Percentiles rank a stretch among this genome's conserved stretches.
These are phyloP conservation scores for Papilio elwesi DNA, from an alignment of 2,888 invertebrate genomes.

Conservation along the genomic window DNA sequence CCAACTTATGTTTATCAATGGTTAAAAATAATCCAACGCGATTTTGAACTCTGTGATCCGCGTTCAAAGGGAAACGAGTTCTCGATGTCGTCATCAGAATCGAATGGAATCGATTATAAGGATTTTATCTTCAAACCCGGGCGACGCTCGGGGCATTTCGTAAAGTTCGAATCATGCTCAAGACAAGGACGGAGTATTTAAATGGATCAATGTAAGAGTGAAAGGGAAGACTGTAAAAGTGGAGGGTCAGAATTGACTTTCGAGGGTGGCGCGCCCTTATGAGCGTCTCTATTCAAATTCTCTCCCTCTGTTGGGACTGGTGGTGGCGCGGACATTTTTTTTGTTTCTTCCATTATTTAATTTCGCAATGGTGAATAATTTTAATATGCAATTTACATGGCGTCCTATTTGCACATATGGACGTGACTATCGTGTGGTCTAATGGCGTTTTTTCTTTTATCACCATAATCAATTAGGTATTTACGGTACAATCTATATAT, in stretches of 20 bases:
- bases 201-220: conserved; percentile 49
- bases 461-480: not conserved
- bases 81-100: not conserved
- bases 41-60: conserved; percentile 47
- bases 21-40: conserved; percentile 29
- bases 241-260: conserved; percentile 78
- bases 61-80: not conserved
- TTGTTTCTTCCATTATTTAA: conserved; percentile 81
- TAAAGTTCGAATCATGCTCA: conserved; percentile 61
- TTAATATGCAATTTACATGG: conserved; percentile 79
- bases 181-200: conserved; percentile 54
- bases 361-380: conserved; percentile 80
- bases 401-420: conserved; percentile 63
- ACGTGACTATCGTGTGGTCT: conserved; percentile 13
- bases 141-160: conserved; percentile 65
- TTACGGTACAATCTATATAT: no score
- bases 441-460: conserved; percentile 1
- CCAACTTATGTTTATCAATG: conserved; percentile 45
- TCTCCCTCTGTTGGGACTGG: conserved; percentile 74
- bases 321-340: conserved; percentile 66
- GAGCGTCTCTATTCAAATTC: conserved; percentile 60
- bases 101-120: conserved; percentile 52
- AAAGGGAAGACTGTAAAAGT: conserved; percentile 61
- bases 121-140: conserved; percentile 72
- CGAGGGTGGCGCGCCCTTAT: conserved; percentile 77